Evolutionary conservation across 2,113 vertebrate genomes (phyloP).

Genomic region (Asarcornis scutulata): DNA sequence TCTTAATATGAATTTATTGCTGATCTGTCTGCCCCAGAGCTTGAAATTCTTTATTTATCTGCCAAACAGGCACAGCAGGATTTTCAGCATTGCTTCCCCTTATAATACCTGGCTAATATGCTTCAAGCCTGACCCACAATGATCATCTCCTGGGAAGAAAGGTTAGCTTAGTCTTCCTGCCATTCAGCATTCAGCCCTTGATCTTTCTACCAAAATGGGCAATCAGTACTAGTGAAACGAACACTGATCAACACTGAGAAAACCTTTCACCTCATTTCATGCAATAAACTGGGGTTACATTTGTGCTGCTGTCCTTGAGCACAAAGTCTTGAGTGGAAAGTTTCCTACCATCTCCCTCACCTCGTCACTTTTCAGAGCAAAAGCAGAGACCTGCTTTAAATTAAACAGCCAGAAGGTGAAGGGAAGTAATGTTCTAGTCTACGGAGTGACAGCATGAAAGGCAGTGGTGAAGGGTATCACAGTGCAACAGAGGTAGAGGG

Average conservation of each 20-base stretch:
- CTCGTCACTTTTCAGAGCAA: conserved; percentile 7
- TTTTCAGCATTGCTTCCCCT: conserved; percentile 61
- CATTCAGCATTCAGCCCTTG: conserved; percentile 54
- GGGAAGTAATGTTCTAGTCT: neutral
- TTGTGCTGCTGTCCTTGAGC: neutral
- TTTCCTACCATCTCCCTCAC: neutral
- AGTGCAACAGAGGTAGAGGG: neutral
- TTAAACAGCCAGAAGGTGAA: conserved; percentile 28
- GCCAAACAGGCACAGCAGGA: conserved; percentile 62
- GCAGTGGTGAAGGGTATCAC: neutral
- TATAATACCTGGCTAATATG: conserved; percentile 5
- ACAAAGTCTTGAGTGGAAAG: conserved; percentile 26
- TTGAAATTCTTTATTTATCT: conserved; percentile 69
- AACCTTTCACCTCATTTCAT: conserved; percentile 43
- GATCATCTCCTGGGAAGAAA: conserved; percentile 59
- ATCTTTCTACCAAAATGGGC: conserved; percentile 50
- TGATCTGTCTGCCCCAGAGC: conserved; percentile 68
- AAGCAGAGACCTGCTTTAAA: conserved; percentile 27
- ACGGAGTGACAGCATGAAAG: conserved; percentile 2
- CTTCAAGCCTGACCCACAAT: conserved; percentile 54
- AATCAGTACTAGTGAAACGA: conserved; percentile 42
- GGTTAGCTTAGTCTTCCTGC: conserved; percentile 25
- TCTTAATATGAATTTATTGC: conserved; percentile 62
- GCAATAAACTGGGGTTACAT: neutral
- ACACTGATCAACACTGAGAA: conserved; percentile 61